A percentile compares a stretch with the other conserved stretches of the same genome.
Conservation (phyloP, 2,888 invertebrate species). For the Dasysyrphus albostriatus region DNA sequence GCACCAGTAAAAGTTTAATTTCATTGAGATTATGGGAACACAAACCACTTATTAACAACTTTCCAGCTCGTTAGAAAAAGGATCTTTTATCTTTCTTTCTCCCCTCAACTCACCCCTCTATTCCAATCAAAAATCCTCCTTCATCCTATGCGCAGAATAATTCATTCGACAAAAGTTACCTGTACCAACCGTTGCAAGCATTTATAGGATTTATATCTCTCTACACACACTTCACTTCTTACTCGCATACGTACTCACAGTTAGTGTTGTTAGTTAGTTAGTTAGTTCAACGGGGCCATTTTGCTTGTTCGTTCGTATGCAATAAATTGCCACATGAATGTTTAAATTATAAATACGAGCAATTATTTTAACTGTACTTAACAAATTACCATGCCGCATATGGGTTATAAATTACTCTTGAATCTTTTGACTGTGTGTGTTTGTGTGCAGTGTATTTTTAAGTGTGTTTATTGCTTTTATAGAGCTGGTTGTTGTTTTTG, state of each 20-base stretch:
- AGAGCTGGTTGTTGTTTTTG: background rate
- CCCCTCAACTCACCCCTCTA: background rate
- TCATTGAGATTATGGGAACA: constrained; percentile 57
- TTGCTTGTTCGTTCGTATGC: constrained; percentile 78
- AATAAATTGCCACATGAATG: constrained; percentile 83
- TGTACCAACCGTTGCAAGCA: constrained; percentile 19
- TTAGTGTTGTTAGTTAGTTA: constrained; percentile 10
- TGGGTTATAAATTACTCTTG: constrained; percentile 79
- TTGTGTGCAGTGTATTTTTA: constrained; percentile 23
- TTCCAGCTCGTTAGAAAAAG: constrained; percentile 51
- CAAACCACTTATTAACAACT: constrained; percentile 69
- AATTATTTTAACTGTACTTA: constrained; percentile 85
- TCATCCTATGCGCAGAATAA: constrained; percentile 20
- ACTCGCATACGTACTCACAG: constrained; percentile 1
- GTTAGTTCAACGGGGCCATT: constrained; percentile 38
- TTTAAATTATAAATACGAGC: constrained; percentile 84
- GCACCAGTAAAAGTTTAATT: constrained; percentile 28
- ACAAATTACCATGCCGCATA: constrained; percentile 84
- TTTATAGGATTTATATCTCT: background rate
- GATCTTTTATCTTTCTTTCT: constrained; percentile 9
- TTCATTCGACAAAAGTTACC: constrained; percentile 48
- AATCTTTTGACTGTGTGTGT: constrained; percentile 41
- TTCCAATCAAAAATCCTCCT: background rate
- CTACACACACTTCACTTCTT: constrained; percentile 13
- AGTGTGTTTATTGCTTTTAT: background rate